These are phyloP conservation scores for Notolabrus celidotus DNA, from an alignment of 2,797 vertebrate species.

Conservation along the genomic window DNA sequence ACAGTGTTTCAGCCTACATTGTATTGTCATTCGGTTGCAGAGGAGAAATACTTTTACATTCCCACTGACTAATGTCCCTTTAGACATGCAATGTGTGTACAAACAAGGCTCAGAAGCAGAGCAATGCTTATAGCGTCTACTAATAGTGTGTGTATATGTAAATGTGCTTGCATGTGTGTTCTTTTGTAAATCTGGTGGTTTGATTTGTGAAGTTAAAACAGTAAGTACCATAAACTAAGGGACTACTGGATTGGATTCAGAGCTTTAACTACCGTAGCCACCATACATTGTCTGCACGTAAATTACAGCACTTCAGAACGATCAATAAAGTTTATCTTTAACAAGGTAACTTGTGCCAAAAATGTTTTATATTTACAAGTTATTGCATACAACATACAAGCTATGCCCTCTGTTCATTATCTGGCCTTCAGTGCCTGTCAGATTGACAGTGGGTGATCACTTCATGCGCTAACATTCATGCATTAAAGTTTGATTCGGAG, in stretches of 20 bases:
- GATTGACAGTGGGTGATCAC: conserved; percentile 12
- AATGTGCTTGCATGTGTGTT: not conserved
- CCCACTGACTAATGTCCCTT: conserved; percentile 47
- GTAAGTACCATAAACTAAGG: conserved; percentile 27
- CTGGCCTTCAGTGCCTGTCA: not conserved
- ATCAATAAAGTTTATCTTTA: conserved; percentile 17
- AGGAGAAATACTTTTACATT: conserved; percentile 51
- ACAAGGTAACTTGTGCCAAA: conserved; percentile 5
- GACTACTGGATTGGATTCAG: conserved; percentile 5
- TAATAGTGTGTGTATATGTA: conserved; percentile 30
- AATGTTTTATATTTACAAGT: conserved; percentile 18
- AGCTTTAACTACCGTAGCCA: conserved; percentile 6
- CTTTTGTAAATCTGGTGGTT: not conserved
- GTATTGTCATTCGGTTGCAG: conserved; percentile 52
- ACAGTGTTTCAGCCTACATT: conserved; percentile 50
- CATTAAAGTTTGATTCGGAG: not conserved
- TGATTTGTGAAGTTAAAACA: conserved; percentile 33
- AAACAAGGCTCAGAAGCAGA: conserved; percentile 41
- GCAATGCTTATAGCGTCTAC: conserved; percentile 31
- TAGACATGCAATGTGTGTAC: conserved; percentile 39
- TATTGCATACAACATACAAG: not conserved
- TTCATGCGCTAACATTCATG: conserved; percentile 1
- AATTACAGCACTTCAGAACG: not conserved
- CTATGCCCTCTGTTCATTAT: not conserved
- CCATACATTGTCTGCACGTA: not conserved